Base-by-base conservation (phyloP, 1,140 invertebrate genomes). In the Pseudachorutes palmiensis region DNA sequence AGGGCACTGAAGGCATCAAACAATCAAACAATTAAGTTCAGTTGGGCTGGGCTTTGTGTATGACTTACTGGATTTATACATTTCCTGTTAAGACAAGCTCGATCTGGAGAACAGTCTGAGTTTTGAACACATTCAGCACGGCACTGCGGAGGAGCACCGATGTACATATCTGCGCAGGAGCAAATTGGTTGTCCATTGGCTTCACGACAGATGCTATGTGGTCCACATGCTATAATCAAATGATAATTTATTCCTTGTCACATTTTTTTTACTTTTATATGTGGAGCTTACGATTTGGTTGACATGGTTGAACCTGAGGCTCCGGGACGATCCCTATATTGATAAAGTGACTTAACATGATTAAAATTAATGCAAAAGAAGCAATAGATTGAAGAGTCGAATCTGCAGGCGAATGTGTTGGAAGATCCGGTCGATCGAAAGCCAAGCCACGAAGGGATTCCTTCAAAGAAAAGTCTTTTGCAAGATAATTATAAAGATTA, bases 91-190 rank as follows among this genome's bases (percentile, higher is more conserved):
- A 87, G 82, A 76, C 90, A 93, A 33, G 88, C 87, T 74, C 85
- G 80, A 76, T 84, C 84, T 41, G 82, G 81, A 84, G 75, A 82
- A 78, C 89, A 91, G 76, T 91, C 88, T 14, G 89, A 87, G 75
- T 87, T 84, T 31, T 71, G 62, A 3, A 73, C 48, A 62, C 76
- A 78, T 64, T 76, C 76, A 31, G 76, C 73, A 57, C 71, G 69
- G 68, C 76, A 75, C 28, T 69, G 65, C 12, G 72, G 71, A 24
- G 80, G 75, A 19, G 76, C 65, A 80, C 89, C 88, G 45, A 80
- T 74, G 0, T 85, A 85, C 71, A 83, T 85, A 0, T 85, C 76
- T 33, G 79, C 75, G 76, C 87, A 89, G 22, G 80, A 77, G 71
- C 82, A 83, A 22, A 81, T 78, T 3, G 80, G 79, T 63, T 80